Evolutionary conservation across 2,113 vertebrate genomes (phyloP).

Genomic region (Shinisaurus crocodilurus): DNA sequence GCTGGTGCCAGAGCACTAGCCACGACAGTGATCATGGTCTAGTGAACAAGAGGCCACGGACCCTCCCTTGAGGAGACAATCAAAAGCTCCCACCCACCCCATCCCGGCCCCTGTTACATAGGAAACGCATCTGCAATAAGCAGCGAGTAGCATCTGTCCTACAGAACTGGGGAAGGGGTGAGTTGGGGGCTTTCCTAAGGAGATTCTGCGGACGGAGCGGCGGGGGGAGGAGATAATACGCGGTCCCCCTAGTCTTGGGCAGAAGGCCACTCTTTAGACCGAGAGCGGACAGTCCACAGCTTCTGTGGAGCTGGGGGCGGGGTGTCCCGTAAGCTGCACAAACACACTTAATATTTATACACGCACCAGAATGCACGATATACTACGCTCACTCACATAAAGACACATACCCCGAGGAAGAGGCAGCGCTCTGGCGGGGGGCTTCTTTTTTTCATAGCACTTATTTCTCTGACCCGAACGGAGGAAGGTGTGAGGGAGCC

Average conservation of each 20-base stretch:
- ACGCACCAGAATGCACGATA: not conserved
- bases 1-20: not conserved
- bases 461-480: too few species aligned
- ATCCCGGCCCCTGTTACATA: not conserved
- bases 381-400: not conserved
- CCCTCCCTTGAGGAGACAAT: not conserved
- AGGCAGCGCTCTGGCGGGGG: not conserved
- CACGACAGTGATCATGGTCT: not conserved
- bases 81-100: not conserved
- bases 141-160: not conserved
- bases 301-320: not conserved
- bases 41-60: too few species aligned
- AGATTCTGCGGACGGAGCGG: too few species aligned
- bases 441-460: too few species aligned
- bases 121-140: not conserved
- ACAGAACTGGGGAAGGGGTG: not conserved
- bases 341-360: not conserved
- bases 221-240: not conserved
- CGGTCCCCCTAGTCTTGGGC: not conserved
- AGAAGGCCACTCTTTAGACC: not conserved
- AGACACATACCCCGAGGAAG: not conserved
- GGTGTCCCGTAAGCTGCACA: not conserved
- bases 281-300: not conserved
- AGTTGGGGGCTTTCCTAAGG: not conserved
- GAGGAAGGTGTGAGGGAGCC: too few species aligned